These are phyloP conservation scores for Picathartes gymnocephalus DNA, from an alignment of 2,113 vertebrate species.

Conservation along the genomic window DNA sequence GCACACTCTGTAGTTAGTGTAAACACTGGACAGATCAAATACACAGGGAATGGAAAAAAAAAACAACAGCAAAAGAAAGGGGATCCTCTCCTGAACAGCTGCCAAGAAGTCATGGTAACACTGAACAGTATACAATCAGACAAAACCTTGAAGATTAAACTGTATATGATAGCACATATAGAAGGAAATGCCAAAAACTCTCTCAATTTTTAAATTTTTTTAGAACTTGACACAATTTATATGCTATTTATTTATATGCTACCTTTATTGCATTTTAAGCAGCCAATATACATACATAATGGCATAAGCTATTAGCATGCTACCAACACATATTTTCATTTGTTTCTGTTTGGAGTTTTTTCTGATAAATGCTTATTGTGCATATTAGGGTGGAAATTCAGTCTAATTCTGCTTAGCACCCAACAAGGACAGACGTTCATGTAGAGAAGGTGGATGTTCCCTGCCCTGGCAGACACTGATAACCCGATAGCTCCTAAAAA, in stretches of 20 bases:
- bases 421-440: fast-evolving
- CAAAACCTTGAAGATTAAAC: not conserved
- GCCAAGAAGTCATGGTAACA: not conserved
- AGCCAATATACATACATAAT: not conserved
- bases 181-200: not conserved
- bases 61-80: not conserved
- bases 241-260: not conserved
- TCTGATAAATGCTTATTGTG: not conserved
- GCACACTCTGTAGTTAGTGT: not conserved
- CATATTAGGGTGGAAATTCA: not conserved
- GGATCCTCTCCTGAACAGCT: not conserved
- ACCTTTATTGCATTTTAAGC: not conserved
- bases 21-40: not conserved
- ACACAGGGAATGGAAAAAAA: not conserved
- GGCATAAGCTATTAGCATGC: not conserved
- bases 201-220: not conserved
- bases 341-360: not conserved
- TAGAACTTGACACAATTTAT: not conserved
- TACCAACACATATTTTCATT: not conserved
- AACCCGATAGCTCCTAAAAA: not conserved
- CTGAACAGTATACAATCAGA: not conserved
- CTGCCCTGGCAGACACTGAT: not conserved
- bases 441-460: not conserved
- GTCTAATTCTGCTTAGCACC: not conserved
- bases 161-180: not conserved